phyloP scores from a whole-genome alignment of 2,888 invertebrate species.

The Temnothorax unifasciatus region DNA sequence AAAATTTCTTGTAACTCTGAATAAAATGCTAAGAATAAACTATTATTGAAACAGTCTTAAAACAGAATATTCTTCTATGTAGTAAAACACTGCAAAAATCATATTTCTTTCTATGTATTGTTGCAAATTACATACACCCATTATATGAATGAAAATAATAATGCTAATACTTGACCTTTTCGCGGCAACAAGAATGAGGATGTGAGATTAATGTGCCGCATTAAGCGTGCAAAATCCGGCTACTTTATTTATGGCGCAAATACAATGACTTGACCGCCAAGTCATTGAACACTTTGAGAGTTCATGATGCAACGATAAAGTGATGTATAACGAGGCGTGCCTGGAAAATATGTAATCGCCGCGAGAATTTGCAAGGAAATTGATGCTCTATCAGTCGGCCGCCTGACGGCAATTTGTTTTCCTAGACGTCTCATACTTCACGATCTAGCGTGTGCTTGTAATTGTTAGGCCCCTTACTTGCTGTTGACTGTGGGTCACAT shows the following conservation, averaged over 20 bases:
- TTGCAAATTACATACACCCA: not conserved
- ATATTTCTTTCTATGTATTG: not conserved
- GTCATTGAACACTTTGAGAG: conserved; percentile 57
- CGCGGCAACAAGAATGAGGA: not conserved
- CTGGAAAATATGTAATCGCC: conserved; percentile 65
- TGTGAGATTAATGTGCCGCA: conserved; percentile 16
- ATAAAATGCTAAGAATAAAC: not conserved
- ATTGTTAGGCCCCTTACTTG: conserved; percentile 20
- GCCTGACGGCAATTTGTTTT: conserved; percentile 64
- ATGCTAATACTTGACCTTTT: conserved; percentile 9
- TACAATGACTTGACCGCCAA: conserved; percentile 38
- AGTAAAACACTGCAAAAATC: conserved; percentile 9
- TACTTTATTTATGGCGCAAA: conserved; percentile 28
- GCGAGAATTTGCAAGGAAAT: conserved; percentile 65
- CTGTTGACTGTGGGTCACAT: conserved; percentile 26
- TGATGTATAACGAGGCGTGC: conserved; percentile 65
- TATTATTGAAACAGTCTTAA: not conserved
- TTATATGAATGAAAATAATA: conserved; percentile 12
- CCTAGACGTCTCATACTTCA: conserved; percentile 64
- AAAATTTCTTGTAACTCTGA: not conserved
- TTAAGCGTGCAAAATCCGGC: conserved; percentile 18
- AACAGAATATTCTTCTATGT: not conserved
- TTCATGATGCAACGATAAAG: conserved; percentile 31
- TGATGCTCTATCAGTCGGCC: conserved; percentile 66
- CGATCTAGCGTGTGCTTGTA: conserved; percentile 57